phyloP scores from a whole-genome alignment of 1,140 invertebrate genomes.

The Trinorchestia longiramus region DNA sequence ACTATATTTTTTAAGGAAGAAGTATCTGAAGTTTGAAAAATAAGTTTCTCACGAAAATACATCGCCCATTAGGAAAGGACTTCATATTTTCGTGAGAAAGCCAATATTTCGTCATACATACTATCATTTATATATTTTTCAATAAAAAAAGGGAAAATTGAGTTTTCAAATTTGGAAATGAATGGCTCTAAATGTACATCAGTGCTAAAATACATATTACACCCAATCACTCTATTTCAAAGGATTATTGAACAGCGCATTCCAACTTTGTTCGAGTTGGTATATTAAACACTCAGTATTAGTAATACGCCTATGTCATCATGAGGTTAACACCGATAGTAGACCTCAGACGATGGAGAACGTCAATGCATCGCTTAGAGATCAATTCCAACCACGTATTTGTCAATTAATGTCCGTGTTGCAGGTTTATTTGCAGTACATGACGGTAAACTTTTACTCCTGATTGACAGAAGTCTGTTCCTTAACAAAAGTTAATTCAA shows the following conservation, averaged over 20 bases:
- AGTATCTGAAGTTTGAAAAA: neutral
- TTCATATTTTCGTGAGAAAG: neutral
- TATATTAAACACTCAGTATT: neutral
- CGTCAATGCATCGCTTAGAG: neutral
- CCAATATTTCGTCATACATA: too few relatives aligned
- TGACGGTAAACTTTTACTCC: too few relatives aligned
- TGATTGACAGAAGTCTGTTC: neutral
- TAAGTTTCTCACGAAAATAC: neutral
- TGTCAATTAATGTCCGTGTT: neutral
- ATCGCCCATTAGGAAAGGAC: neutral
- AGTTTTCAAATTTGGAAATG: too few relatives aligned
- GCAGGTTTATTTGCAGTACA: neutral
- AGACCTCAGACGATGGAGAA: neutral
- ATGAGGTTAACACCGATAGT: neutral
- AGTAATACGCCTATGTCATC: neutral
- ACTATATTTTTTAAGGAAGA: neutral
- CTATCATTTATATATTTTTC: too few relatives aligned
- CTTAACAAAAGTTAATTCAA: neutral
- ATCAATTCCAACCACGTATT: neutral
- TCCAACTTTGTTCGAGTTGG: neutral
- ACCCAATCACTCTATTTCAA: neutral
- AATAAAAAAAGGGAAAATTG: too few relatives aligned
- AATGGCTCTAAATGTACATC: neutral
- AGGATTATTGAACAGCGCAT: neutral
- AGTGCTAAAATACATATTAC: neutral